Conservation (phyloP, 2,113 vertebrate genomes). For the Macheiramphus alcinus region DNA sequence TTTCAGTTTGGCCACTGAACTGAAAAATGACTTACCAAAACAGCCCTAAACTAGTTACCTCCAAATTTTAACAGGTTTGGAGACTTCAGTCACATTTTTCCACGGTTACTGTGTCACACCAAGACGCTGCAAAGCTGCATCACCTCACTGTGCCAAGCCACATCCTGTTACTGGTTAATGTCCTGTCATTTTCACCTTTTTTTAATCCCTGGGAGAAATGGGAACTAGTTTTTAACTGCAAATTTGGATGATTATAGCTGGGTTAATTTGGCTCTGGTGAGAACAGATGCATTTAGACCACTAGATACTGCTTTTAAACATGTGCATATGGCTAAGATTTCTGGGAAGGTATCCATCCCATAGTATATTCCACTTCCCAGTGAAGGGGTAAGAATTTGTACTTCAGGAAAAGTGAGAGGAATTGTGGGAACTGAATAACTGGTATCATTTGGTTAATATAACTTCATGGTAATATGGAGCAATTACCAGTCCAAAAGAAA, state of each 20-base stretch:
- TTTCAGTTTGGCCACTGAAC: background rate
- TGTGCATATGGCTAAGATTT: background rate
- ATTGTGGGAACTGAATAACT: background rate
- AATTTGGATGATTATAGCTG: background rate
- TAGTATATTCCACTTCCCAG: background rate
- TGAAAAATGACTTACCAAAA: background rate
- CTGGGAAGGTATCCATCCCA: background rate
- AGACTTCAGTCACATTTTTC: background rate
- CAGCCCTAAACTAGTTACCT: background rate
- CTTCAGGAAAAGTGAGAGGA: background rate
- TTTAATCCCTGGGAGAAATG: background rate
- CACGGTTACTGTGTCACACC: background rate
- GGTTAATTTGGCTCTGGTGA: background rate
- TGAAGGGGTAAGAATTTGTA: background rate
- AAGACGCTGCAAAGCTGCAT: background rate
- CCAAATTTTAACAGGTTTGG: background rate
- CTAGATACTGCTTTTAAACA: background rate
- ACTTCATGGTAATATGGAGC: background rate
- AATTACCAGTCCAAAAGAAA: background rate
- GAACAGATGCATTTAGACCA: background rate
- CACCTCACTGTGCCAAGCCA: background rate
- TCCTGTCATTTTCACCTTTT: background rate
- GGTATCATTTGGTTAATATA: background rate
- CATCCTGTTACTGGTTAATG: background rate
- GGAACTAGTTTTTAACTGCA: background rate